These are phyloP conservation scores for Styela plicata DNA, from an alignment of 23 tunicate species.

Conservation along the genomic window DNA sequence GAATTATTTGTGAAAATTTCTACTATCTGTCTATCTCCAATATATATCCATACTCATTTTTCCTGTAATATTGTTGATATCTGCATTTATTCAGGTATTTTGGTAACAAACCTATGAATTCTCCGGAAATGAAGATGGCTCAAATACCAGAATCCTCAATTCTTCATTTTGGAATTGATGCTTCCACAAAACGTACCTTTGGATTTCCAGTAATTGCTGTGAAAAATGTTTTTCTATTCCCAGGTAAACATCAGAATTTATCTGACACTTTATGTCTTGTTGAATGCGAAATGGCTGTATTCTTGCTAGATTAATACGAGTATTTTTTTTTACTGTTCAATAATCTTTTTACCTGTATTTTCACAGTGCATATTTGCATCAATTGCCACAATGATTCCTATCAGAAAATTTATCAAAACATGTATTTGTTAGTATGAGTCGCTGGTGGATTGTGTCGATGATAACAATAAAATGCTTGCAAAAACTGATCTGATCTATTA, in stretches of 20 bases:
- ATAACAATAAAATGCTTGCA: too few relatives aligned
- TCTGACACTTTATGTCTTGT: background rate
- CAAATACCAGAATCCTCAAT: slow-evolving; percentile 57
- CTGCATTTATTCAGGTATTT: slow-evolving; percentile 49
- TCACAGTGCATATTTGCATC: too few relatives aligned
- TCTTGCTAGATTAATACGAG: background rate
- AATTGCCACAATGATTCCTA: too few relatives aligned
- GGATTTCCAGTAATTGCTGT: slow-evolving; percentile 76
- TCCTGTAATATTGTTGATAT: background rate
- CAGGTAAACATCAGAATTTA: too few relatives aligned
- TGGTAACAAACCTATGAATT: slow-evolving; percentile 49
- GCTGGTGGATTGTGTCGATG: too few relatives aligned
- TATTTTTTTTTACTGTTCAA: background rate
- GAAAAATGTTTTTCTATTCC: slow-evolving; percentile 80
- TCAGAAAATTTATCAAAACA: too few relatives aligned
- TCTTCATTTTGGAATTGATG: slow-evolving; percentile 75
- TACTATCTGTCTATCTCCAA: too few relatives aligned
- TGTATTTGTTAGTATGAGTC: too few relatives aligned
- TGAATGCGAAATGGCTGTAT: background rate
- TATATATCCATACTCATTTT: background rate
- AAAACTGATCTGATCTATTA: too few relatives aligned
- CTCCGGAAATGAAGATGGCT: slow-evolving; percentile 95
- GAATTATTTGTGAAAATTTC: too few relatives aligned
- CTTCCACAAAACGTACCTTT: slow-evolving; percentile 47
- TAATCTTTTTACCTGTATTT: background rate